Evolutionary conservation across 2,888 invertebrate species (phyloP).

Genomic region (Mechanitis mazaeus): DNA sequence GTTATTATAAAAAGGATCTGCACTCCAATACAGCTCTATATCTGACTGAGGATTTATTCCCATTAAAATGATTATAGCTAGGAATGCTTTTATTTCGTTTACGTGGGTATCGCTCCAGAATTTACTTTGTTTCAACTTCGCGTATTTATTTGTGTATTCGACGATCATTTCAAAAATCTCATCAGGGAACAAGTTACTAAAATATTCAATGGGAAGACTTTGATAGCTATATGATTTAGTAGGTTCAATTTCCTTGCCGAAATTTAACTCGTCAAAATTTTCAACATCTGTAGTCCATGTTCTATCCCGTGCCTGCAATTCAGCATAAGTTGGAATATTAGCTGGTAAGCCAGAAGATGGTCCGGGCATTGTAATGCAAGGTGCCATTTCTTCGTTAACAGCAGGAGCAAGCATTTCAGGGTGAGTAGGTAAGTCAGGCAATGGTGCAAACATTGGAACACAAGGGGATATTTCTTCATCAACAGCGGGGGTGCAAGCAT

Average conservation of each 20-base stretch:
- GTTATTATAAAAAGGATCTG: constrained; percentile 27
- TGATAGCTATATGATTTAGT: constrained; percentile 17
- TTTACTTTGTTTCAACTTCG: constrained; percentile 14
- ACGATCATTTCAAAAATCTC: constrained; percentile 17
- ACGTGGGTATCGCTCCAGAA: constrained; percentile 14
- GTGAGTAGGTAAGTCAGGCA: constrained; percentile 10
- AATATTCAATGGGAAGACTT: constrained; percentile 12
- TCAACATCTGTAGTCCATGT: no score
- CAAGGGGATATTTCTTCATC: constrained; percentile 10
- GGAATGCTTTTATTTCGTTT: constrained; percentile 21
- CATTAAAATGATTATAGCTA: constrained; percentile 25
- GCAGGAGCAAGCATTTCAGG: constrained; percentile 12
- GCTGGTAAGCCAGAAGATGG: constrained; percentile 14
- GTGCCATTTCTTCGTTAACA: constrained; percentile 11
- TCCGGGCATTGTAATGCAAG: constrained; percentile 9
- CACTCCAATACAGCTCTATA: constrained; percentile 30
- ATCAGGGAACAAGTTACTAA: no score
- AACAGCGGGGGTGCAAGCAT: constrained; percentile 12
- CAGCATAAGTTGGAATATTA: constrained; percentile 14
- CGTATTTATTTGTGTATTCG: constrained; percentile 16
- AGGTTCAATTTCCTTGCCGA: constrained; percentile 13
- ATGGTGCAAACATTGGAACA: constrained; percentile 11
- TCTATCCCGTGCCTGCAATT: constrained; percentile 13
- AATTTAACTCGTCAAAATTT: constrained; percentile 11
- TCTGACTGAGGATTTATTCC: constrained; percentile 26